Evolutionary conservation across 2,888 invertebrate genomes (phyloP).

Genomic region (Ditylenchus weischeri): DNA sequence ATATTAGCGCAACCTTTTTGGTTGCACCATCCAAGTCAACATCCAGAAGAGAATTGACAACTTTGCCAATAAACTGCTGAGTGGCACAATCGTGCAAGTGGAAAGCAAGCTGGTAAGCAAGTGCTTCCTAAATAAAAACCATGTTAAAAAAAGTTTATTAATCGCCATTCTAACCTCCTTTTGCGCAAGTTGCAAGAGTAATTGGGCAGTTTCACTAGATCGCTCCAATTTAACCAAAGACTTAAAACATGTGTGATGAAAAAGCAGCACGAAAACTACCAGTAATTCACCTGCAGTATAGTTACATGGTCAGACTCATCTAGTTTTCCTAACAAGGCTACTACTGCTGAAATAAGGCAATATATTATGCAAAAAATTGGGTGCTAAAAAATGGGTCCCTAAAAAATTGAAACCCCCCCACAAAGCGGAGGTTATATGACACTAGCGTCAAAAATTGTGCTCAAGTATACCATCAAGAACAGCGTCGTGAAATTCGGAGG

Average conservation of each 20-base stretch:
- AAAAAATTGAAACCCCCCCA: too few relatives aligned
- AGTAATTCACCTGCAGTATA: constrained; percentile 71
- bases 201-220: constrained; percentile 41
- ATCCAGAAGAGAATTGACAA: background rate
- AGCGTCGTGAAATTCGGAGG: constrained; percentile 84
- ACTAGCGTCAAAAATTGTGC: too few relatives aligned
- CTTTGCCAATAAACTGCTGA: constrained; percentile 77
- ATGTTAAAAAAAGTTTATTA: background rate
- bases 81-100: constrained; percentile 98
- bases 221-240: constrained; percentile 51
- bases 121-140: constrained; percentile 5
- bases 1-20: background rate
- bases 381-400: too few relatives aligned
- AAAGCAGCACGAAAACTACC: background rate
- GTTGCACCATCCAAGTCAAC: background rate
- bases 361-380: too few relatives aligned
- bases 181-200: constrained; percentile 21
- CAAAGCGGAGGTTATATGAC: too few relatives aligned
- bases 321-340: constrained; percentile 77
- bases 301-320: constrained; percentile 92
- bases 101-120: constrained; percentile 98
- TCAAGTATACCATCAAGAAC: constrained; percentile 68
- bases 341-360: constrained; percentile 58
- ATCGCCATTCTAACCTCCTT: background rate
- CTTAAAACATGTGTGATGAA: constrained; percentile 24